Base-by-base conservation (phyloP, 1,140 invertebrate species). In the Cataglyphis hispanica region DNA sequence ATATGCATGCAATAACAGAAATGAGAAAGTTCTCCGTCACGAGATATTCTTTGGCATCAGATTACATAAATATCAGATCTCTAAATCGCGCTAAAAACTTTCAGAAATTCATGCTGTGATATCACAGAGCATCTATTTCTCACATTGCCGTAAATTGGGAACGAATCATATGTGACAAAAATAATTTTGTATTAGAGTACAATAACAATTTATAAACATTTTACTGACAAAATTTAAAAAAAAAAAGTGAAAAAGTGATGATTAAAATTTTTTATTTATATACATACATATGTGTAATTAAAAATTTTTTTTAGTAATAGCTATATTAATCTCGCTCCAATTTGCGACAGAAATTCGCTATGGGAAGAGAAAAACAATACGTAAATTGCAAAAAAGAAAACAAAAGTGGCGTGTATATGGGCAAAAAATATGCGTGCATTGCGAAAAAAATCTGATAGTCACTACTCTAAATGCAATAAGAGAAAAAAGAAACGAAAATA, bases 401-500 rank as follows among this genome's bases (percentile, higher is more conserved):
- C 56, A 88, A 60, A 60, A 90, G 37, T 81, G 85, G 72, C 81
- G 31, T 88, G 89, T 91, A 72, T 64, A 89, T 63, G 86, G 66
- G 87, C 58, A 78, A 80, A 85, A 87, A 58, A 61, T 64, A 75
- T 81, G 66, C 85, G 85, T 89, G 88, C 88, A 88, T 89, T 66
- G 50, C 66, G 66, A 8, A 46, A 1, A 7, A 58, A 60, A 19
- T 74, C 67, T 80, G 53, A 66, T 43, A 86, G 40, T 86, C 60
- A 74, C 77, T 88, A 86, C 43, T 27, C 50, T 86, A 87, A 92
- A 84, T 80, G 78, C 86, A 88, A 70, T 88, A 74, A 86, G 83
- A 91, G 92, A 93, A 93, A 93, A 94, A 95, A 92, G 92, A 84
- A 90, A 92, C 61, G 88, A 92, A 91, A 63, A 77, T 92, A 87